Base-by-base conservation (phyloP, 2,888 invertebrate species). In the Catonia carolina region DNA sequence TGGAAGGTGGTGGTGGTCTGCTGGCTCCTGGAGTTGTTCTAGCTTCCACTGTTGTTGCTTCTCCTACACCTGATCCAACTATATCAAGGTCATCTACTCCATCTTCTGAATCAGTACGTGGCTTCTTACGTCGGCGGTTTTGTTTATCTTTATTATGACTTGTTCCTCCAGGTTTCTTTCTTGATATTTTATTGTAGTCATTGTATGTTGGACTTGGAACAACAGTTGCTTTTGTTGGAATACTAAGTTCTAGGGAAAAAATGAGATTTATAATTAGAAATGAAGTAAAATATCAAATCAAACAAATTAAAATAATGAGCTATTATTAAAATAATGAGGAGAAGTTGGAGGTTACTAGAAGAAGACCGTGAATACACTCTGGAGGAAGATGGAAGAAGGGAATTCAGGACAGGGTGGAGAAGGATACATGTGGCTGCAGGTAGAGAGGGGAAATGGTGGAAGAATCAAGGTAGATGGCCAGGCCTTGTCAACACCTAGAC, bases 221-320 rank as follows among this genome's bases (percentile, higher is more conserved):
- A 4, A 55, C 33, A 2, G 63, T 64, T 17, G 65, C 61, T 54
- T 63, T 65, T 1, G 63, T 56, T 2, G 52, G 58, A 17, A 65
- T 61, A 37, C 61, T 57, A n/a, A 63, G 51, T 52, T 65, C 65
- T 64, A 55, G 4, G 60, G 57, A 15, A 55, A 39, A 42, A n/a
- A n/a, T n/a, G n/a, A n/a, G n/a, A n/a, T n/a, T n/a, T n/a, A n/a
- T n/a, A n/a, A n/a, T n/a, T n/a, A n/a, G n/a, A n/a, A n/a, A n/a
- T n/a, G n/a, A n/a, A n/a, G n/a, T n/a, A n/a, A n/a, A n/a, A n/a
- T n/a, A n/a, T 15, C 17, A 45, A 18, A 18, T 15, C 20, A 8
- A 15, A 20, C 45, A 8, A 45, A 6, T 20, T 37, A n/a, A n/a
- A n/a, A n/a, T n/a, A n/a, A n/a, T n/a, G n/a, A n/a, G n/a, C n/a